Base-by-base conservation (phyloP, 2,797 vertebrate genomes). In the Bovichtus diacanthus region DNA sequence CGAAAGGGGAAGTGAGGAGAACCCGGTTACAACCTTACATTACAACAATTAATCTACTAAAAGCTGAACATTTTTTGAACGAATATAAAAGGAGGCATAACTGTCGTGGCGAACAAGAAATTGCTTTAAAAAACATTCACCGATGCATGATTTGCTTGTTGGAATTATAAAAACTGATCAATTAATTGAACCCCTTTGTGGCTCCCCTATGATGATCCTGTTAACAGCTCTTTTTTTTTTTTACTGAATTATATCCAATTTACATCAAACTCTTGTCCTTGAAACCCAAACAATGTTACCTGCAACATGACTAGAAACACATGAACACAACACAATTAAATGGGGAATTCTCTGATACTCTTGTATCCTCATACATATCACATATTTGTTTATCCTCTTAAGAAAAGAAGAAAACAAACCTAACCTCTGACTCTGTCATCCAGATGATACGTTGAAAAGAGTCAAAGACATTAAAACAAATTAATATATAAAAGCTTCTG, bases 401-500 rank as follows among this genome's bases (percentile, higher is more conserved):
- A 72, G 36, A 60, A 81, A 56, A 70, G 6, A 8, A 74, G 78
- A 67, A 63, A n/a, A 64, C 71, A 43, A 65, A 56, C 16, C 66
- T 64, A 88, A 90, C 75, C 71, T 68, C 74, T 88, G 82, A 82
- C 83, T 89, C 62, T 85, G 80, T 87, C 87, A 87, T 74, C 69
- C 62, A 81, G 66, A 88, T 84, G 81, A 86, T 84, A 86, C 51
- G 85, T 64, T 84, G 77, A 86, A 89, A 71, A 66, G 51, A 81
- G 65, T 82, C 58, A 74, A 85, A 88, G 63, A 90, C 83, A 82
- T 92, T 86, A 78, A 90, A 84, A 89, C 59, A 93, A 94, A 90
- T 84, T 69, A 92, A 85, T 87, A 93, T 94, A 93, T 93, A 92
- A 94, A 91, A 55, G 77, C 85, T 92, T 89, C 70, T 27, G 69